A percentile compares a stretch with the other conserved stretches of the same genome.
Conservation (phyloP, 2,113 vertebrate species). For the Galeopterus variegatus region DNA sequence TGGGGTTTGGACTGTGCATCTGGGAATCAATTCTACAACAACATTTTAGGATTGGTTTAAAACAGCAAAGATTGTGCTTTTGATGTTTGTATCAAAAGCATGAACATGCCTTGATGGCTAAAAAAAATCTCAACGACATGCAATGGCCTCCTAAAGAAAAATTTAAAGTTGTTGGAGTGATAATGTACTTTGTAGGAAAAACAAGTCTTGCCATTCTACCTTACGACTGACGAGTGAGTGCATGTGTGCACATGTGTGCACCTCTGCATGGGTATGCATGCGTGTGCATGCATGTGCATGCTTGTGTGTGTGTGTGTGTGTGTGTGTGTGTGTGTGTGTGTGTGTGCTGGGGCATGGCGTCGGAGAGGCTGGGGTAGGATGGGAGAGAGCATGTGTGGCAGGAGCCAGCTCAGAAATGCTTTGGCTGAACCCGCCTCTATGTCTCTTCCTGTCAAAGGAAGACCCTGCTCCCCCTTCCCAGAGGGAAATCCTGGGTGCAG, state of each 20-base stretch:
- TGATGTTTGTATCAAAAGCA: slow-evolving; percentile 6
- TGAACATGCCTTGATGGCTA: neutral
- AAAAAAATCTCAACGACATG: neutral
- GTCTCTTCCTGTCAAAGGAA: neutral
- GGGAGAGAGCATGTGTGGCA: neutral
- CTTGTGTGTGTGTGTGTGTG: no score
- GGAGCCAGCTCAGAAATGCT: neutral
- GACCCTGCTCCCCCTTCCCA: neutral
- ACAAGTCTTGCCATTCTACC: neutral
- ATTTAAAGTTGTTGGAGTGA: neutral
- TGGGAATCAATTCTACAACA: neutral
- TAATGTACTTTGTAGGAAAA: neutral
- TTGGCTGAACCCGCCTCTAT: neutral
- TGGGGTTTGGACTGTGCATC: neutral
- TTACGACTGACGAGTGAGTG: neutral
- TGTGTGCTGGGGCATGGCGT: no score
- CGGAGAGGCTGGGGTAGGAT: no score
- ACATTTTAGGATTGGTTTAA: neutral
- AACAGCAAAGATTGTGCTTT: neutral
- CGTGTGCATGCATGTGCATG: no score
- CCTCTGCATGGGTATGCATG: no score
- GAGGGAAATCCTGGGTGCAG: neutral
- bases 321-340: accelerated
- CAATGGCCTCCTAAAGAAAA: neutral
- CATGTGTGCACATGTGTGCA: accelerated